Conservation (phyloP, 2,797 vertebrate genomes). For the Melanotaenia trifasciata region DNA sequence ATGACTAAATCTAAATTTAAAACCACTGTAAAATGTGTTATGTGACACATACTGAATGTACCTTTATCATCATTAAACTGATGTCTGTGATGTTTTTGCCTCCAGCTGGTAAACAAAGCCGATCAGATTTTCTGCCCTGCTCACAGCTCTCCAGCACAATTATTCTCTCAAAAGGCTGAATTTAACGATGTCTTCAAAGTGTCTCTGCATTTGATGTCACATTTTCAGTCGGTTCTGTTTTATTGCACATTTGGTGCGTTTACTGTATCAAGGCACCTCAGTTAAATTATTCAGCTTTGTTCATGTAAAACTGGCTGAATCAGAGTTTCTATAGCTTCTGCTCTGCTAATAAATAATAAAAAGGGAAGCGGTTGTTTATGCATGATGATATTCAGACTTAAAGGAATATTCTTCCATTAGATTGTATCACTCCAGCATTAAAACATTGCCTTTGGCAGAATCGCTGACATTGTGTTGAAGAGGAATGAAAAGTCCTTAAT, state of each 20-base stretch:
- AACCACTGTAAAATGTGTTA: background rate
- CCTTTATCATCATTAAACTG: background rate
- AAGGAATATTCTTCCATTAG: background rate
- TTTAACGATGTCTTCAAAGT: background rate
- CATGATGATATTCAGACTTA: background rate
- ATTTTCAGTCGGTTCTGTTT: background rate
- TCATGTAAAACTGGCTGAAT: background rate
- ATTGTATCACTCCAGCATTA: background rate
- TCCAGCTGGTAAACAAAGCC: background rate
- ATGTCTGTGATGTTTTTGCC: background rate
- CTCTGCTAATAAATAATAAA: conserved; percentile 5
- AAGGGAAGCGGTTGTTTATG: background rate
- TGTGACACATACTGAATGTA: background rate
- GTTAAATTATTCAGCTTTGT: conserved; percentile 19
- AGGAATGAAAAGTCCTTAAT: background rate
- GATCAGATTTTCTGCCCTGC: too few relatives aligned
- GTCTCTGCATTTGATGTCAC: background rate
- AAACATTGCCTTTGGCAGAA: background rate
- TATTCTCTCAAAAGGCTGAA: conserved; percentile 5
- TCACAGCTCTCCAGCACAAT: background rate
- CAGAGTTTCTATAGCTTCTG: background rate
- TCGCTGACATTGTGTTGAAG: background rate
- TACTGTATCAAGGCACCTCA: background rate
- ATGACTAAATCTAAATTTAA: background rate
- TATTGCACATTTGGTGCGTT: background rate